Conservation (phyloP, 2,797 vertebrate genomes). For the Pelobates cultripes region DNA sequence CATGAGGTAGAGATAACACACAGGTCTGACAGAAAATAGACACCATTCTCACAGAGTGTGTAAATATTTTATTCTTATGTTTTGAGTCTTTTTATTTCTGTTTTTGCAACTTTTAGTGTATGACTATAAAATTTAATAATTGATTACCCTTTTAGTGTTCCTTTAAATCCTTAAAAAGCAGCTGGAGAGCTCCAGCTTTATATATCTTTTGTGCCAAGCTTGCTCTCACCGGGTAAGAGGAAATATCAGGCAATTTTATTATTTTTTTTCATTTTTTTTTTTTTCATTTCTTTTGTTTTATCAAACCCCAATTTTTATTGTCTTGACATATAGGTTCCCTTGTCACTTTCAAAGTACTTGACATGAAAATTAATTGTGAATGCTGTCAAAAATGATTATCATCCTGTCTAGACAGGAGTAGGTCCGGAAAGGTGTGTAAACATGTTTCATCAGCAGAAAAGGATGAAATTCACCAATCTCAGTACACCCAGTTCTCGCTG, state of each 20-base stretch:
- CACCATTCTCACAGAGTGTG: too few species aligned
- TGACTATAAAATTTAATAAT: too few species aligned
- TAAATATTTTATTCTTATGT: too few species aligned
- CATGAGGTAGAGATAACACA: too few species aligned
- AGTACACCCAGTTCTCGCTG: neutral
- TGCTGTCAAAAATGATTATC: slow-evolving; percentile 37
- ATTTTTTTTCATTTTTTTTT: slow-evolving; percentile 6
- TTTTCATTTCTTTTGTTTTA: slow-evolving; percentile 15
- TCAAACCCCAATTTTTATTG: slow-evolving; percentile 19
- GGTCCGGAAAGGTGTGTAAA: slow-evolving; percentile 21
- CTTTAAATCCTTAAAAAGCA: too few species aligned
- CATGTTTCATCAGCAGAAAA: slow-evolving; percentile 18
- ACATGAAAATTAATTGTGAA: slow-evolving; percentile 32
- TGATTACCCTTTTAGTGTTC: too few species aligned
- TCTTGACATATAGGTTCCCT: neutral
- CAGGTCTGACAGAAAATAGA: too few species aligned
- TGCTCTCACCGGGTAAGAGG: neutral
- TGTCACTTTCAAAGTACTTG: slow-evolving; percentile 19
- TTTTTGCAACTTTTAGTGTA: too few species aligned
- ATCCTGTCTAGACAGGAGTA: slow-evolving; percentile 43
- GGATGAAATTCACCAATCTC: neutral
- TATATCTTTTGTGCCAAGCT: too few species aligned
- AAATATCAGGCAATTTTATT: neutral
- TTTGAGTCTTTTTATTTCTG: too few species aligned
- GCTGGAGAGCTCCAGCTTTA: too few species aligned